Base-by-base conservation (phyloP, 2,888 invertebrate species). In the Athrips mouffetella region DNA sequence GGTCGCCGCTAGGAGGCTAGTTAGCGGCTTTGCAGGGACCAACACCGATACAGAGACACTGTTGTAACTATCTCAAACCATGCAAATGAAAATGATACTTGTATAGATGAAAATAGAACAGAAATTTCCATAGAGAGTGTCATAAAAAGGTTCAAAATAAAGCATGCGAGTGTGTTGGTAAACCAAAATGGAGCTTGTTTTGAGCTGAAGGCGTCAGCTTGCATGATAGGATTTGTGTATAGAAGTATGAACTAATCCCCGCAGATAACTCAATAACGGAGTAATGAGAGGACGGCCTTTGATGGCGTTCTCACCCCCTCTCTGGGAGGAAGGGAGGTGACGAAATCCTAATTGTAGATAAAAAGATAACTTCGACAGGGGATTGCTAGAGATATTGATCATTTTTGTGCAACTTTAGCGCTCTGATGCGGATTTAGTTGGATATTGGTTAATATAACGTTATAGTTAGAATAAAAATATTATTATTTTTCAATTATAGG, bases 141-240 rank as follows among this genome's bases (percentile, higher is more conserved):
- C 21, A 58, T 65, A 63, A 55, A 62, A 60, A 48, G 64, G 66
- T 18, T 27, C 16, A n/a, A 25, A 1, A n/a, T 44, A 20, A 40
- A 40, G 13, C 15, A 18, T 1, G 35, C 10, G n/a, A 8, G 62
- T 66, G 66, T 84, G 88, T 74, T n/a, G 89, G 87, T 83, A 72
- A 73, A 79, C 86, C 86, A 73, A 85, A 86, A 82, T 80, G 76
- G 73, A 80, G 80, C 77, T 80, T 80, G 84, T 85, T 83, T 80
- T 77, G 73, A 76, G 80, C 71, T 74, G 75, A 76, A 89, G 85
- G 89, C 89, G 89, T 89, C 89, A 87, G 88, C 80, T 82, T 88
- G 89, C 84, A 71, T 89, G 89, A 89, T 89, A 80, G 83, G 89
- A 89, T 88, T 87, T 82, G 82, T 76, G 77, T 83, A 85, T 87